phyloP scores from a whole-genome alignment of 2,113 vertebrate species.

The Podiceps cristatus region DNA sequence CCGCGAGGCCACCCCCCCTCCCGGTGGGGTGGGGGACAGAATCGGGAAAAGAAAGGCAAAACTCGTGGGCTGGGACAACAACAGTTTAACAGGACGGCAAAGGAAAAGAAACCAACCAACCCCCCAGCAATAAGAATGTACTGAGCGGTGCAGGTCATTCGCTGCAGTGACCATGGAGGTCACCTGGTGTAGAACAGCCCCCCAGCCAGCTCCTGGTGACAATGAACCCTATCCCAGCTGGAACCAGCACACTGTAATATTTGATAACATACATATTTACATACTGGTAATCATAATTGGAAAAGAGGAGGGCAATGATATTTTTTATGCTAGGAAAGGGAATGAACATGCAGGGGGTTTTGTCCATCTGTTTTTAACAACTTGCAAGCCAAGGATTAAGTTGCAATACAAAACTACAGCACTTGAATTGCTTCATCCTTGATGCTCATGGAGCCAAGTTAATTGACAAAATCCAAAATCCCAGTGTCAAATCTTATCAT shows the following conservation, averaged over 20 bases:
- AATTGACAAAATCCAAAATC: not conserved
- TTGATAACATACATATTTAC: not conserved
- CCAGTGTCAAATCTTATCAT: not conserved
- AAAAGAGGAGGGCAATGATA: not conserved
- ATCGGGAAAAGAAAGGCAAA: too few species aligned
- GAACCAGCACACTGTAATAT: not conserved
- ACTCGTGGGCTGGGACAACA: too few species aligned
- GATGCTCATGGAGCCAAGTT: not conserved
- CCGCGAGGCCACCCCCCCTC: too few species aligned
- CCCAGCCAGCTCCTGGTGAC: too few species aligned
- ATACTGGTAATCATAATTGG: not conserved
- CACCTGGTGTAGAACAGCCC: too few species aligned
- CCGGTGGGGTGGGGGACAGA: too few species aligned
- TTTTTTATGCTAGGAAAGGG: not conserved
- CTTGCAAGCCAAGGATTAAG: not conserved
- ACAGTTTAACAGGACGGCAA: too few species aligned
- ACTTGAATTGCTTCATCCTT: not conserved
- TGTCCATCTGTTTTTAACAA: not conserved
- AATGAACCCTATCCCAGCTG: too few species aligned
- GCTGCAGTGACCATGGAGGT: too few species aligned
- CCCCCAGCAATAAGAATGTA: too few species aligned
- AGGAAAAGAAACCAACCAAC: too few species aligned
- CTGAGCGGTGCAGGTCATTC: too few species aligned
- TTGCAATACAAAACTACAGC: not conserved
- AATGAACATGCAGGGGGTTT: not conserved